Conservation (phyloP, 1,140 invertebrate genomes). For the Atopsyche davidsoni region DNA sequence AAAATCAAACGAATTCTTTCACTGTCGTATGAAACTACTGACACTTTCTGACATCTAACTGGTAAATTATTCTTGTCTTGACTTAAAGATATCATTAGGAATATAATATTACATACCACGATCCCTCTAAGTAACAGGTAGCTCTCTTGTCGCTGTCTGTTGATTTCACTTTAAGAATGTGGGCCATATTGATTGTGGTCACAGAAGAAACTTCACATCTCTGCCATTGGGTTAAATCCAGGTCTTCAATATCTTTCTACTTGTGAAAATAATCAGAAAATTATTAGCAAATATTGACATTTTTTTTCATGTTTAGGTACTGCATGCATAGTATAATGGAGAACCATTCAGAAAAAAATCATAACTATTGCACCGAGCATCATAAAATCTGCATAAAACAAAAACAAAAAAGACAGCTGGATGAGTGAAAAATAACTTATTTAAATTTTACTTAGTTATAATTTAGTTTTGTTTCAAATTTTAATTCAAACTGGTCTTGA, state of each 20-base stretch:
- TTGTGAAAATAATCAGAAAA: too few relatives aligned
- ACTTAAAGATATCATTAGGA: conserved; percentile 7
- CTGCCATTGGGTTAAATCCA: conserved; percentile 43
- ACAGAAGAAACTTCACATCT: conserved; percentile 43
- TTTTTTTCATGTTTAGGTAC: too few relatives aligned
- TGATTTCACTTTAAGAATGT: conserved; percentile 39
- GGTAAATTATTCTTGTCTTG: neutral
- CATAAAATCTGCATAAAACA: conserved; percentile 9
- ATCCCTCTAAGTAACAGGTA: conserved; percentile 39
- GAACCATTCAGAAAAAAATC: too few relatives aligned
- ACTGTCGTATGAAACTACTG: too few relatives aligned
- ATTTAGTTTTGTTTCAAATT: too few relatives aligned
- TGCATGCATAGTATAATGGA: too few relatives aligned
- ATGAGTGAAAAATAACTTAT: too few relatives aligned
- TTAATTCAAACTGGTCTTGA: too few relatives aligned
- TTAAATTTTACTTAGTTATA: too few relatives aligned
- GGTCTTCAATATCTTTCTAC: conserved; percentile 17
- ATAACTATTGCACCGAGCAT: too few relatives aligned
- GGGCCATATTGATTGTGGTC: conserved; percentile 25
- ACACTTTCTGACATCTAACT: neutral
- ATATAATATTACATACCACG: conserved; percentile 40
- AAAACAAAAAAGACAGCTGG: conserved; percentile 5
- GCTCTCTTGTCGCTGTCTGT: conserved; percentile 30
- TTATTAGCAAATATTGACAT: too few relatives aligned
- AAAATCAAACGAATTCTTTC: too few relatives aligned